Percentiles rank a stretch among this genome's conserved stretches.
Conservation (phyloP, 2,113 vertebrate species). For the Cryptoleucopteryx plumbea region DNA sequence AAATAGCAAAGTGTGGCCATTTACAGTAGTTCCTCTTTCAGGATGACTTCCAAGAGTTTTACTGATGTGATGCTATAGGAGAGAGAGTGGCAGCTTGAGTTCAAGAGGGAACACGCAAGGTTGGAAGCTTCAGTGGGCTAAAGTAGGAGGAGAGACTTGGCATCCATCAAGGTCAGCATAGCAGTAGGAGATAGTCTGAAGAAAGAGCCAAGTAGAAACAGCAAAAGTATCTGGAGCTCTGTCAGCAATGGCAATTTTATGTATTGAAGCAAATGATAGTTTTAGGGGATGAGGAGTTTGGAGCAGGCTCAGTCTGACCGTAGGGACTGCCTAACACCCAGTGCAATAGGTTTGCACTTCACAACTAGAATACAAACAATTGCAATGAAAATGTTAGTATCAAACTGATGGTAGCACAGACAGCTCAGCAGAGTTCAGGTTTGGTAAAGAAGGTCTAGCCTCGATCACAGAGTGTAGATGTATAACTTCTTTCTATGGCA, state of each 20-base stretch:
- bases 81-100: not conserved
- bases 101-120: not conserved
- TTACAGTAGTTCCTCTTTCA: not conserved
- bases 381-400: fast-evolving
- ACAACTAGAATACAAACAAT: too few relatives aligned
- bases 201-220: not conserved
- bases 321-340: not conserved
- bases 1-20: not conserved
- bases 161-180: not conserved
- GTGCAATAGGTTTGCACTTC: not conserved
- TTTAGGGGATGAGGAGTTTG: not conserved
- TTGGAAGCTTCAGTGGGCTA: not conserved
- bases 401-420: not conserved
- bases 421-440: not conserved
- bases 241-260: not conserved
- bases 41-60: not conserved
- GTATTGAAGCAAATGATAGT: not conserved
- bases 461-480: fast-evolving
- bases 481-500: fast-evolving
- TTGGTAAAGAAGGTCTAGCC: not conserved
- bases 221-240: not conserved
- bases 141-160: not conserved
- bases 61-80: not conserved
- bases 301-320: not conserved
- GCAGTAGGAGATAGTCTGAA: not conserved